Evolutionary conservation across 1,140 invertebrate species (phyloP), one percentile per base, ranked within the genome.

Genomic region (Atta colombica): DNA sequence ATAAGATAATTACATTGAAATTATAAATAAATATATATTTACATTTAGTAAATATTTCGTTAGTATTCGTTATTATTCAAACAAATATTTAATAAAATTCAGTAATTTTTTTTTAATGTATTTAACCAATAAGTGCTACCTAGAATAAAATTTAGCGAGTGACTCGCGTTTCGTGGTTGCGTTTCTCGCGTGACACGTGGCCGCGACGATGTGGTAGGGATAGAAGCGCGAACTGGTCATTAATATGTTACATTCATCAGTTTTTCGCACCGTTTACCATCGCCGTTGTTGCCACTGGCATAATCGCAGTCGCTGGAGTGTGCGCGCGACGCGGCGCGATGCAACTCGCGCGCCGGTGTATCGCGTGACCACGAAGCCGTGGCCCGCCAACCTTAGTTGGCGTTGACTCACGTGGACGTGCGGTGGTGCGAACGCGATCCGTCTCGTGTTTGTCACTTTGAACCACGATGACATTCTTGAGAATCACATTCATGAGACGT

Each of bases 351-450:
- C 78, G 78, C 78, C 78, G 77, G 61, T 68, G 65, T 63, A 51
- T 84, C 69, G 80, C 69, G 80, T 84, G 80, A 84, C 55, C 80
- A 21, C 66, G 49, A 53, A 77, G 74, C 55, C 61, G 82, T 74
- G 31, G 39, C 60, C 69, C 53, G 61, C 77, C 74, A 66, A 69
- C 75, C 78, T 86, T 81, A 86, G 84, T 86, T 80, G 63, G 61
- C 65, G 74, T 68, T 51, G 82, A 78, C 53, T 86, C 84, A 86
- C 75, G 75, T 86, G 84, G 74, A 80, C 63, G 84, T 68, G 77
- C 61, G 84, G 63, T 51, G 63, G 39, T 66, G 61, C 35, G 65
- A 51, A 35, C 69, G 55, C 21, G 7, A 4, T 6, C 8, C 49
- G 35, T 39, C 31, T 45, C n/a, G 55, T 51, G n/a, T 12, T 45